These are phyloP conservation scores for Lichenostomus cassidix DNA, from an alignment of 2,113 vertebrate genomes.

Conservation along the genomic window DNA sequence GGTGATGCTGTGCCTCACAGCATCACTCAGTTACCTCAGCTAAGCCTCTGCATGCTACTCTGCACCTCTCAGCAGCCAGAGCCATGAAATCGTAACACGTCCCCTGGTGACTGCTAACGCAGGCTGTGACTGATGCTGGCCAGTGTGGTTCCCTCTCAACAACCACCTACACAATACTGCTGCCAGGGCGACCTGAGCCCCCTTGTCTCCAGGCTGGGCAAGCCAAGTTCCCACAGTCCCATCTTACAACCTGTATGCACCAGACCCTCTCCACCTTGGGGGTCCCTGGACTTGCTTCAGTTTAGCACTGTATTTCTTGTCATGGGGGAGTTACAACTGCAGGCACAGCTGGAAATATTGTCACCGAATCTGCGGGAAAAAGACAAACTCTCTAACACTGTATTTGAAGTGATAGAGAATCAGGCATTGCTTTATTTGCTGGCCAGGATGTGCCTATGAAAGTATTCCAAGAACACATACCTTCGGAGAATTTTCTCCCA, in stretches of 20 bases:
- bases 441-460: too few species aligned
- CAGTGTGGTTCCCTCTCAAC: rapidly evolving
- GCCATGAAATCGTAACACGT: not conserved
- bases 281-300: not conserved
- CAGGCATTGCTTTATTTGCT: too few species aligned
- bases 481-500: too few species aligned
- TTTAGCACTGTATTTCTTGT: not conserved
- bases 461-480: too few species aligned
- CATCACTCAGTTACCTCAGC: not conserved
- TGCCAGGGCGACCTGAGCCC: not conserved
- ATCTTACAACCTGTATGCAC: not conserved
- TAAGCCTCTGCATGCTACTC: not conserved
- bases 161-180: not conserved
- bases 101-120: not conserved
- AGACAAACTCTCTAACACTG: too few species aligned
- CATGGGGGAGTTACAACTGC: not conserved
- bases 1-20: not conserved
- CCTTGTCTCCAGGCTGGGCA: not conserved
- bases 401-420: too few species aligned
- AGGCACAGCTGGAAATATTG: not conserved
- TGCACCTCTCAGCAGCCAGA: not conserved
- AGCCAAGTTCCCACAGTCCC: not conserved
- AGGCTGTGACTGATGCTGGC: not conserved
- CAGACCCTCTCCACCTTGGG: not conserved
- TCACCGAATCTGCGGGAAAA: too few species aligned